These are phyloP conservation scores for Epizoanthus illoricatus DNA, from an alignment of 92 coral and sea anemone species.

Conservation along the genomic window DNA sequence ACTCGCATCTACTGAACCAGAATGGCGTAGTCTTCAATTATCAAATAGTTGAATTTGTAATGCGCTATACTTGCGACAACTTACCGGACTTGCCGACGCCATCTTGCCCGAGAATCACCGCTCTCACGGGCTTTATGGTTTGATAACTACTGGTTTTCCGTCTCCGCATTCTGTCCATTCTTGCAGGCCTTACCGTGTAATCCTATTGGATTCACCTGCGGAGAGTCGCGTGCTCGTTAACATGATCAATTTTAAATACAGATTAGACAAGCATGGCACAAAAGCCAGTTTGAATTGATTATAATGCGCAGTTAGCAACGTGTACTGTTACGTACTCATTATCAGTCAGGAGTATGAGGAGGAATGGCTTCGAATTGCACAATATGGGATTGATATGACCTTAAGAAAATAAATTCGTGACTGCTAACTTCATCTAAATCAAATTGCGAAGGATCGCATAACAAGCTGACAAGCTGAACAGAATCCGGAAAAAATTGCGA, in stretches of 20 bases:
- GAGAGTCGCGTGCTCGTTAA: not conserved
- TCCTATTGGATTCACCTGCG: not conserved
- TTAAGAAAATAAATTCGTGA: slow-evolving; percentile 20
- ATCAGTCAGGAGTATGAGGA: not conserved
- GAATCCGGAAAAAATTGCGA: not conserved
- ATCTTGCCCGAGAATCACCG: slow-evolving; percentile 68
- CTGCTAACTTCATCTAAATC: slow-evolving; percentile 27
- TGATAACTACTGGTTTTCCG: slow-evolving; percentile 32
- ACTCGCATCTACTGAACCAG: not conserved
- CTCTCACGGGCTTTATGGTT: slow-evolving; percentile 58
- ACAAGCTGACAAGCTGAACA: not conserved
- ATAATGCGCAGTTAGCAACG: not conserved
- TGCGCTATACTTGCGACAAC: not conserved
- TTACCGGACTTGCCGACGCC: slow-evolving; percentile 83
- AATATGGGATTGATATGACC: slow-evolving; percentile 5
- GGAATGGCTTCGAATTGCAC: slow-evolving; percentile 15
- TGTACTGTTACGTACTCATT: not conserved
- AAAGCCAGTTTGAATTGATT: not conserved
- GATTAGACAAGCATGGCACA: not conserved
- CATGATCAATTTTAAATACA: not conserved
- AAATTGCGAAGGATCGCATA: slow-evolving; percentile 12
- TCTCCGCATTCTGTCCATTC: slow-evolving; percentile 46
- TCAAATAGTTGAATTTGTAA: not conserved
- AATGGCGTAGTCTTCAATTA: not conserved
- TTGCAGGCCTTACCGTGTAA: not conserved